Base-by-base conservation (phyloP, 1,140 invertebrate genomes). In the Carcinoscorpius rotundicauda region DNA sequence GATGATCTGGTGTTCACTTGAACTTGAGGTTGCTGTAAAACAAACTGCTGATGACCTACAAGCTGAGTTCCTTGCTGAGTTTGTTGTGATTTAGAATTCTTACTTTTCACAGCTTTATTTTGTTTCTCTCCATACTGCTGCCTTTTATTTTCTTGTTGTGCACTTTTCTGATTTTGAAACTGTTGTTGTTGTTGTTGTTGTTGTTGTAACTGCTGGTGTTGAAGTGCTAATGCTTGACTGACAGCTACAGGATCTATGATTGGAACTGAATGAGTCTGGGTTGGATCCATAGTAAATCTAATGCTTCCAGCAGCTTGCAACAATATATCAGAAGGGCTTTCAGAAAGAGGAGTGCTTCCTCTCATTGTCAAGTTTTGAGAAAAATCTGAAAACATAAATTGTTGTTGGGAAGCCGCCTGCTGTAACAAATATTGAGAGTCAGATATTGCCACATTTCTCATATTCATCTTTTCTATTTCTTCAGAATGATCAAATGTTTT, bases 51-150 rank as follows among this genome's bases (percentile, higher is more conserved):
- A 2, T 29, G 29, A 29, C 29, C 29, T 29, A 29, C 29, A 29
- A 29, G 29, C 70, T 69, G 69, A 51, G 77, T 76, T 29, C 60
- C 77, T 51, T 84, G 83, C 74, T 84, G 79, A 3, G 83, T 80
- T 70, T 82, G 82, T 66, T 79, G 77, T 5, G 74, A 73, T 55
- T 55, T 55, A n/a, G 6, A 8, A 55, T 55, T 55, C 53, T 55
- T 55, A 55, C n/a, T 55, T n/a, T 55, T 55, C 6, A n/a, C 53
- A n/a, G 6, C 53, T 55, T 55, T 55, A n/a, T 6, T n/a, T 6
- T 6, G n/a, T 55, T 55, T 55, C 53, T 55, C 53, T 6, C 53
- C 53, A n/a, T n/a, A 6, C 6, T n/a, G 6, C n/a, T 55, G 6
- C 1, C 68, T 65, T 10, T 63, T 68, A 60, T 64, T 64, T 58